Evolutionary conservation across 2,888 invertebrate genomes (phyloP).

Genomic region (Atethmia centrago): DNA sequence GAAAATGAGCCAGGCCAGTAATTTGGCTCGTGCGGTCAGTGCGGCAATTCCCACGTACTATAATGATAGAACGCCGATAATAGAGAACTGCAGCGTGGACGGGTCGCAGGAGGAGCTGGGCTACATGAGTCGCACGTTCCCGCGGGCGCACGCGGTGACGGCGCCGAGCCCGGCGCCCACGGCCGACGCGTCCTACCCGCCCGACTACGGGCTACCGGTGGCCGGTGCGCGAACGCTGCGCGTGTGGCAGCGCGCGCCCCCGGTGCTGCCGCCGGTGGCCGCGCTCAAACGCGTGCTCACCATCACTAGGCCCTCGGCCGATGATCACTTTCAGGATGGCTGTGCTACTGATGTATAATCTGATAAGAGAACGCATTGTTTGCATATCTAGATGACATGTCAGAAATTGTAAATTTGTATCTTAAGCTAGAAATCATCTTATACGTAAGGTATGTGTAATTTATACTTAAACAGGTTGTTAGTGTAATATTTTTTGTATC

Average conservation of each 20-base stretch:
- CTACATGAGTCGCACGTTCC: conserved; percentile 91
- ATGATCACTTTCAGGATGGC: conserved; percentile 98
- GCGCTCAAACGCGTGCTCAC: conserved; percentile 96
- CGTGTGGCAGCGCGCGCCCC: conserved; percentile 96
- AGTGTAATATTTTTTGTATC: conserved; percentile 89
- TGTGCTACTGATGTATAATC: conserved; percentile 97
- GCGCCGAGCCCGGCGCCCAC: conserved; percentile 84
- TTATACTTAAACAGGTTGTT: conserved; percentile 82
- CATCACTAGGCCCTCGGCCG: conserved; percentile 96
- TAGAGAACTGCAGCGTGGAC: conserved; percentile 91
- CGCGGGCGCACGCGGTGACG: conserved; percentile 86
- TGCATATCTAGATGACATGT: conserved; percentile 78
- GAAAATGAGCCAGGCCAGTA: conserved; percentile 87
- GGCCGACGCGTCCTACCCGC: conserved; percentile 91
- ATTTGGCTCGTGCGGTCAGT: conserved; percentile 91
- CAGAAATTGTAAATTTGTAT: conserved; percentile 81
- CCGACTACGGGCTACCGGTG: conserved; percentile 95
- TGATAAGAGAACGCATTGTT: conserved; percentile 60
- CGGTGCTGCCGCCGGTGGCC: conserved; percentile 96
- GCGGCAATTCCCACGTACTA: conserved; percentile 91
- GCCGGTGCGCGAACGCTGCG: conserved; percentile 94
- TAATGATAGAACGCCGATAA: conserved; percentile 94
- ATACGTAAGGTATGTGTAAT: conserved; percentile 83
- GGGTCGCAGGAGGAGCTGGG: conserved; percentile 91
- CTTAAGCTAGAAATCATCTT: conserved; percentile 76